Conservation (phyloP, 2,888 invertebrate species). For the Hydrotaea cyrtoneurina region DNA sequence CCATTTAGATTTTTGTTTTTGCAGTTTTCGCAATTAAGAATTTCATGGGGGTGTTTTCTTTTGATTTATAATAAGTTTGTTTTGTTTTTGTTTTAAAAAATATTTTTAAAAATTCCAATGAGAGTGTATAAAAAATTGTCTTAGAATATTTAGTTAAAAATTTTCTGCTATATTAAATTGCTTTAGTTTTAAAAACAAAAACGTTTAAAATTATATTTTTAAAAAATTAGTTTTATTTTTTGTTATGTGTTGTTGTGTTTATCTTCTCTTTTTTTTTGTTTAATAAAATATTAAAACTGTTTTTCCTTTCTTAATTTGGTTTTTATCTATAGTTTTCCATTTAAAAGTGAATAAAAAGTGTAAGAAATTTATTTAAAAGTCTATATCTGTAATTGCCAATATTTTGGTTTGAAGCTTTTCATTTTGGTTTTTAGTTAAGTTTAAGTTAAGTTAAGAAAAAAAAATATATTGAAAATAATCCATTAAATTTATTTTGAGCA, state of each 20-base stretch:
- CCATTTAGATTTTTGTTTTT: conserved; percentile 30
- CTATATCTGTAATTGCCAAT: conserved; percentile 72
- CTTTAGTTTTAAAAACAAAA: conserved; percentile 58
- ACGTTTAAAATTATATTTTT: conserved; percentile 52
- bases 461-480: conserved; percentile 4
- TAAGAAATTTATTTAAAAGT: conserved; percentile 70
- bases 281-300: conserved; percentile 64
- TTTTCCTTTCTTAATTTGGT: neutral
- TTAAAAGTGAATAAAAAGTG: conserved; percentile 73
- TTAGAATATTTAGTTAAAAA: conserved; percentile 67
- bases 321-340: conserved; percentile 41
- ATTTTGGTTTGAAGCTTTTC: conserved; percentile 56
- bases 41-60: neutral
- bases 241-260: conserved; percentile 3
- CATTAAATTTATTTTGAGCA: too few species aligned
- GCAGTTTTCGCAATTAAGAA: conserved; percentile 32
- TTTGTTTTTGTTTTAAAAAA: conserved; percentile 43
- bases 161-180: conserved; percentile 65
- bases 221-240: conserved; percentile 38
- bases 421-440: conserved; percentile 36
- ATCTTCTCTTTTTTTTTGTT: conserved; percentile 16
- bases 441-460: neutral
- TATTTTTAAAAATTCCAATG: conserved; percentile 65
- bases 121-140: conserved; percentile 61
- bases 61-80: neutral